Percentiles rank a stretch among this genome's conserved stretches.
Evolutionary conservation across 23 tunicate genomes (phyloP).

Genomic region (Trididemnum miniatum): DNA sequence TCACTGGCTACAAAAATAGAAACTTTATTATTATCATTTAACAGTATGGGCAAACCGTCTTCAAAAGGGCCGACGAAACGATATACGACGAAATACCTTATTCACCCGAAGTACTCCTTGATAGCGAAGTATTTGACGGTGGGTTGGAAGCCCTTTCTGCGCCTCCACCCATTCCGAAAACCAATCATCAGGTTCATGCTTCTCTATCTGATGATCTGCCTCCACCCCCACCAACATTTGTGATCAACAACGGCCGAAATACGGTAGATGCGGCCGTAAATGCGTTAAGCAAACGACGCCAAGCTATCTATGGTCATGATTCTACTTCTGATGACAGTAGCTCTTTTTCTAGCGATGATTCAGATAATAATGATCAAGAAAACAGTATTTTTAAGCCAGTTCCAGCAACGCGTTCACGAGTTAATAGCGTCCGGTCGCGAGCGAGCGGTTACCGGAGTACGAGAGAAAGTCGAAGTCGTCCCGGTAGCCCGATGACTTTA

Average conservation of each 20-base stretch:
- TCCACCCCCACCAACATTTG: neutral
- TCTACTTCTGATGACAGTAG: neutral
- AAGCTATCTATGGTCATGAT: neutral
- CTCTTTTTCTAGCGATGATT: neutral
- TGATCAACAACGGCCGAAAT: neutral
- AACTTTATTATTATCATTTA: no score
- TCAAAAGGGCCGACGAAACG: conserved; percentile 27
- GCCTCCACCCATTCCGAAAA: conserved; percentile 23
- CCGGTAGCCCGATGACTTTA: conserved; percentile 12
- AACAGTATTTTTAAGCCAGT: neutral
- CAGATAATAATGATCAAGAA: neutral
- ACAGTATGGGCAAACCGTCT: neutral
- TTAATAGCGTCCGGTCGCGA: conserved; percentile 2
- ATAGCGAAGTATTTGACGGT: neutral
- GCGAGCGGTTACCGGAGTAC: conserved; percentile 19
- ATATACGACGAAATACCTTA: conserved; percentile 68
- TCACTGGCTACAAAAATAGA: no score
- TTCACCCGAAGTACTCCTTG: conserved; percentile 1
- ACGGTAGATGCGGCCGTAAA: neutral
- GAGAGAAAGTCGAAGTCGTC: conserved; percentile 14
- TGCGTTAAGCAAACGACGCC: neutral
- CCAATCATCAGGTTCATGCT: neutral
- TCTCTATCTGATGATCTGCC: neutral
- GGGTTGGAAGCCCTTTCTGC: neutral
- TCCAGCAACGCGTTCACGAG: conserved; percentile 5